Base-by-base conservation (phyloP, 2,888 invertebrate species). In the Nephrotoma guestfalica region DNA sequence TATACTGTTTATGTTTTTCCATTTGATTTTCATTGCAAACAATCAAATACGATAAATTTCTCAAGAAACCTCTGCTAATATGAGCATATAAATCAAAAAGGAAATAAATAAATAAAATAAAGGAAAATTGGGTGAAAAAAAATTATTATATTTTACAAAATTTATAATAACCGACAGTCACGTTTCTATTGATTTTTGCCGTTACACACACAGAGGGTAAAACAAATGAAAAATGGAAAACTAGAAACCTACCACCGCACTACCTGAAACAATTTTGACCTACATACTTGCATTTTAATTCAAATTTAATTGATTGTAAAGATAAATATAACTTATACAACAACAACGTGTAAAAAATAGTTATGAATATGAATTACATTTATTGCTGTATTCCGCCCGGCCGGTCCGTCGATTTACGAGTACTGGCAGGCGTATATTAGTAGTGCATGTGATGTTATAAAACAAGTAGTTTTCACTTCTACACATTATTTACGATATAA, bases 101-200 rank as follows among this genome's bases (percentile, higher is more conserved):
- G 51, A 57, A 57, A 57, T 57, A 57, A 30, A 30, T 71, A 71
- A 71, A 30, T 4, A 51, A 15, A 51, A 15, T 6, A 51, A 51
- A 51, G 7, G 51, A 30, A 71, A 71, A 71, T 71, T 71, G 71
- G 71, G 30, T 71, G 71, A 30, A 57, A 57, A 57, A 51, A 41
- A 83, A 41, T 83, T 83, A 13, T 84, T 84, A 18, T 83, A 30
- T 83, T 6, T 84, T n/a, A 84, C 84, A 84, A 41, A 41, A 41
- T 84, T 71, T 9, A 30, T 71, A 84, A 84, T 84, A 84, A 84
- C 84, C 84, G 41, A 84, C 41, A 84, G 84, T 84, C 84, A 84
- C 84, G 84, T 84, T 84, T 84, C 42, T 84, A 84, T 84, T 41
- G 84, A 84, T 84, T 84, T 84, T 41, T 84, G 41, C 41, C 6